Evolutionary conservation across 2,888 invertebrate species (phyloP), one percentile per base, ranked within the genome.

Genomic region (Galerucella nymphaeae): DNA sequence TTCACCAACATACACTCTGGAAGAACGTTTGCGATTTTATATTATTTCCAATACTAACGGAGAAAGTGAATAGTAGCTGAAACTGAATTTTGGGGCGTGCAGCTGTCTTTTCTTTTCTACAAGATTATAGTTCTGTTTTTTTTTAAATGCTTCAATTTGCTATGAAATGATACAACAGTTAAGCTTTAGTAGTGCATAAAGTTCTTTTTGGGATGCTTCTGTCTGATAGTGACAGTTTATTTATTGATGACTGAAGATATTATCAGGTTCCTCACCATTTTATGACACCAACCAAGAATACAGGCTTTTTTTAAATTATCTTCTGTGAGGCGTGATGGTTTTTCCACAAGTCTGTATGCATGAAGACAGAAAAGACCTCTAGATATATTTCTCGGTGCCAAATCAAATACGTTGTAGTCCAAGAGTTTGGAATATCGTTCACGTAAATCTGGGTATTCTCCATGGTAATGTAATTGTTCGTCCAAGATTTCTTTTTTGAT

Each of bases 281-380:
- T 58, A 48, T 42, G 16, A 59, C 58, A 67, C 67, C 67, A 67
- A n/a, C 42, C 67, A 14, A 67, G 20, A 20, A 67, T 48, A 45
- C 11, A 45, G 18, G 67, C 67, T 38, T 45, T 67, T 48, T 42
- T 59, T 2, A 67, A 3, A 11, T 67, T 67, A 23, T 48, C 45
- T 45, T 59, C 45, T 13, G 42, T 67, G 1, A 59, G 42, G 14
- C 45, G 30, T 3, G 38, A 42, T 11, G 67, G 67, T 9, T 67
- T 59, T 48, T 67, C 67, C 14, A 67, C 9, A 8, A 23, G 42
- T 48, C 55, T 58, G 10, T 67, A 67, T n/a, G 67, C 42, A 42
- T 30, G 58, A 14, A 67, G n/a, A 10, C 18, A 11, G 13, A 66
- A 41, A 13, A 50, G 4, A 18, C 18, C 42, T n/a, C 16, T 20